Percentiles rank a stretch among this genome's conserved stretches.
Conservation (phyloP, 2,888 invertebrate genomes). For the Tortricodes alternella region DNA sequence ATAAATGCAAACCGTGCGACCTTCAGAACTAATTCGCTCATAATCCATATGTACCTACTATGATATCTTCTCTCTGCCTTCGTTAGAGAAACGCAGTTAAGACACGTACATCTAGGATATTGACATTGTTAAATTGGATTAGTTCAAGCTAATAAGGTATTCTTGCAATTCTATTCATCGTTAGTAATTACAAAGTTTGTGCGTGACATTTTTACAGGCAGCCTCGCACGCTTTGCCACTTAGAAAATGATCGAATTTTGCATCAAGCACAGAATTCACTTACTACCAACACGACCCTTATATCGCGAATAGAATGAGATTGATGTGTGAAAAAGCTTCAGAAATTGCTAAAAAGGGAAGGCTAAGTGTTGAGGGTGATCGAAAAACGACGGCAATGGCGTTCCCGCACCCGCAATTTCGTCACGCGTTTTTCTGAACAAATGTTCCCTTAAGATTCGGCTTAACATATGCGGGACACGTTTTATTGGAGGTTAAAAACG, state of each 20-base stretch:
- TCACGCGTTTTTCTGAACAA: conserved; percentile 79
- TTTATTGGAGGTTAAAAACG: conserved; percentile 72
- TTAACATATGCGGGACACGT: conserved; percentile 77
- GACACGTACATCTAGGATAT: neutral
- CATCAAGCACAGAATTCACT: conserved; percentile 39
- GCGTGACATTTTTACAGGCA: conserved; percentile 23
- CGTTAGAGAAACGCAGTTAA: too few relatives aligned
- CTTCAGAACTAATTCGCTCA: too few relatives aligned
- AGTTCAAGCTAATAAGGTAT: too few relatives aligned
- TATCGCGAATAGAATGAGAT: conserved; percentile 65
- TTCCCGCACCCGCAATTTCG: conserved; percentile 70
- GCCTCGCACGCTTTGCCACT: conserved; percentile 27
- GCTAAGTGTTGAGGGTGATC: conserved; percentile 79
- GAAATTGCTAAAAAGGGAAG: conserved; percentile 81
- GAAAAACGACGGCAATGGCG: conserved; percentile 64
- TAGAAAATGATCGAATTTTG: conserved; percentile 34
- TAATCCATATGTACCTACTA: too few relatives aligned
- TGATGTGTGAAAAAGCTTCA: conserved; percentile 78
- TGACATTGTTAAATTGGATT: neutral
- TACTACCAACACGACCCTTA: conserved; percentile 34
- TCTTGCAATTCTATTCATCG: neutral
- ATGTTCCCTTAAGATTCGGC: conserved; percentile 74
- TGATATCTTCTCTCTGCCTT: too few relatives aligned
- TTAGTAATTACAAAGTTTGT: neutral
- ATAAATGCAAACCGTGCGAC: too few relatives aligned